These are phyloP conservation scores for Cheilosia variabilis DNA, from an alignment of 2,888 invertebrate species.

Conservation along the genomic window DNA sequence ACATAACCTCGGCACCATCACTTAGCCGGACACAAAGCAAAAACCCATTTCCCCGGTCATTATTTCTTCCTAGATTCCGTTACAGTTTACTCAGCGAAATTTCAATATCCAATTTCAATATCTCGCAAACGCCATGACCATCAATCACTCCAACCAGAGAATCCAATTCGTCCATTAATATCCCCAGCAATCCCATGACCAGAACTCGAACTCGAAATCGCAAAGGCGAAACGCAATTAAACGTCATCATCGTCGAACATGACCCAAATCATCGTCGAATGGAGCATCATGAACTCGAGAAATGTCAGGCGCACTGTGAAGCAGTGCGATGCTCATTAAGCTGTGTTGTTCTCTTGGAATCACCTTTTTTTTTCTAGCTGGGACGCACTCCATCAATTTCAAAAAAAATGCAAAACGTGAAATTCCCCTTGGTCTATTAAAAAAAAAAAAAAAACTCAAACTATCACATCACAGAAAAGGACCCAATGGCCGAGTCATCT, in stretches of 20 bases:
- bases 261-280: slow-evolving; percentile 67
- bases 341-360: slow-evolving; percentile 9
- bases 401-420: slow-evolving; percentile 66
- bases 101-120: slow-evolving; percentile 57
- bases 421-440: slow-evolving; percentile 2
- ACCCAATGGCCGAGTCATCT: not conserved
- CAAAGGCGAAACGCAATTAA: slow-evolving; percentile 63
- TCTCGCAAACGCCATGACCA: slow-evolving; percentile 30
- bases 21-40: slow-evolving; percentile 1
- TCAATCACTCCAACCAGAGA: slow-evolving; percentile 57
- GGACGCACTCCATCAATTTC: slow-evolving; percentile 58
- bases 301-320: slow-evolving; percentile 15
- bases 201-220: slow-evolving; percentile 28
- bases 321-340: slow-evolving; percentile 17
- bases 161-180: slow-evolving; percentile 69
- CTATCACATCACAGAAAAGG: slow-evolving; percentile 17
- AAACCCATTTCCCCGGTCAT: slow-evolving; percentile 17
- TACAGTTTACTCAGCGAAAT: slow-evolving; percentile 36
- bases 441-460: not conserved
- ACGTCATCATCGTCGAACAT: slow-evolving; percentile 70
- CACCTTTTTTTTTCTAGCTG: not conserved
- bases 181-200: slow-evolving; percentile 46
- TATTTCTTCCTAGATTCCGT: slow-evolving; percentile 28
- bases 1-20: not conserved
- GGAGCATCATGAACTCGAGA: slow-evolving; percentile 30